Evolutionary conservation across 2,113 vertebrate species (phyloP).

Genomic region (Vidua chalybeata): DNA sequence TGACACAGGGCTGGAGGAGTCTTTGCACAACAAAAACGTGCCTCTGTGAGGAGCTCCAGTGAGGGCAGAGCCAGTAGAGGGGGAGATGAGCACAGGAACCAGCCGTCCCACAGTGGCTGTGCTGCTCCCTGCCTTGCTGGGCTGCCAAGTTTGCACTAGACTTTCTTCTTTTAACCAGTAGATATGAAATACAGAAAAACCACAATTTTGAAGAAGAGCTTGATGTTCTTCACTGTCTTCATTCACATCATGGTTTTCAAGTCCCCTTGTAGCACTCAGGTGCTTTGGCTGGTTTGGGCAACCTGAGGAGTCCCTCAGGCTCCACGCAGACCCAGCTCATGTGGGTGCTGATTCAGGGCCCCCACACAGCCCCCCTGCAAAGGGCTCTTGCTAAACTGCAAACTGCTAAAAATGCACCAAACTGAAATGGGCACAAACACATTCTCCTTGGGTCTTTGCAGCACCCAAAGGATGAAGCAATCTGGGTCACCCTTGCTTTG

Average conservation of each 20-base stretch:
- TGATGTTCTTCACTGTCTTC: not conserved
- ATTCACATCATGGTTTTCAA: not conserved
- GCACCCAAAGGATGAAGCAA: not conserved
- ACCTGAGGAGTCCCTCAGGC: not conserved
- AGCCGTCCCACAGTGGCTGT: rapidly evolving
- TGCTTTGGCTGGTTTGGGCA: not conserved
- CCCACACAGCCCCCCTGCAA: not conserved
- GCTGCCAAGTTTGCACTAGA: not conserved
- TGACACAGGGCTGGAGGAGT: not conserved
- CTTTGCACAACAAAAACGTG: not conserved
- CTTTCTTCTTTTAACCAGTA: not conserved
- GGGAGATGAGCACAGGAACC: not conserved
- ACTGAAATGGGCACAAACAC: not conserved
- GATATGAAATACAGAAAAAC: not conserved
- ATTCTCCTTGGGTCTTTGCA: not conserved
- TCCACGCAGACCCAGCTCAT: rapidly evolving
- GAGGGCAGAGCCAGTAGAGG: not conserved
- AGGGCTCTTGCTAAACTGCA: not conserved
- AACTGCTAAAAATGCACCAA: rapidly evolving
- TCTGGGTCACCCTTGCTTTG: not conserved
- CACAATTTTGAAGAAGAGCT: not conserved
- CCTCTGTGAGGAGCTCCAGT: not conserved
- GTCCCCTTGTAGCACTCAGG: not conserved
- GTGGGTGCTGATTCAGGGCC: not conserved
- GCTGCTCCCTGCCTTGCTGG: not conserved